Conservation (phyloP, 2,113 vertebrate species). For the Atractosteus spatula region DNA sequence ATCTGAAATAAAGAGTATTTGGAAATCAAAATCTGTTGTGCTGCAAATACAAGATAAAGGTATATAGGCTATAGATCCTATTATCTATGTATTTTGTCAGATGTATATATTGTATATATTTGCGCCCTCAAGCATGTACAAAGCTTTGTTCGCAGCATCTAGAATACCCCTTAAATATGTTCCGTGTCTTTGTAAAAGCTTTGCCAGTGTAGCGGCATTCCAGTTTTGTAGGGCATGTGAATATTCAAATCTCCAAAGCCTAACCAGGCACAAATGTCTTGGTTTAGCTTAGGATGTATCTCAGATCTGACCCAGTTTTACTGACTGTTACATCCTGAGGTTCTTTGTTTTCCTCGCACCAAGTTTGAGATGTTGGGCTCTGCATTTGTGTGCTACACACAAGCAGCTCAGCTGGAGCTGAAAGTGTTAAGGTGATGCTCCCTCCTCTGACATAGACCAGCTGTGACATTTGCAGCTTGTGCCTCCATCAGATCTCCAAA, state of each 20-base stretch:
- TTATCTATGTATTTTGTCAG: too few relatives aligned
- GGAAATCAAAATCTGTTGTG: too few relatives aligned
- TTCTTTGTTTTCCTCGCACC: not conserved
- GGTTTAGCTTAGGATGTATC: not conserved
- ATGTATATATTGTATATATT: too few relatives aligned
- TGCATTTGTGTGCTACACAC: not conserved
- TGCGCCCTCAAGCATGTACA: too few relatives aligned
- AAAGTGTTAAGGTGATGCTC: not conserved
- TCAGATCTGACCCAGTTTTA: not conserved
- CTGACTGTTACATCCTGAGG: too few relatives aligned
- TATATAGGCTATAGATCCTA: too few relatives aligned
- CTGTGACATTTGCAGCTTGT: slow-evolving; percentile 47
- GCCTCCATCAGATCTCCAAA: slow-evolving; percentile 45
- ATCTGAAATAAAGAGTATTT: too few relatives aligned
- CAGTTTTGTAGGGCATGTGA: not conserved
- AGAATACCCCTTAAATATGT: too few relatives aligned
- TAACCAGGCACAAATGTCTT: not conserved
- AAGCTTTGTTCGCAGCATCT: too few relatives aligned
- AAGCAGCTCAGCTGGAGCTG: not conserved
- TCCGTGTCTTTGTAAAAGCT: too few relatives aligned
- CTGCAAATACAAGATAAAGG: too few relatives aligned
- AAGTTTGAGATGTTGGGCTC: not conserved
- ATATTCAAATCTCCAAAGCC: not conserved
- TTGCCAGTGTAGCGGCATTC: not conserved
- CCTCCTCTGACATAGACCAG: slow-evolving; percentile 27